phyloP scores from a whole-genome alignment of 2,797 vertebrate genomes.

The Tympanoctomys barrerae region DNA sequence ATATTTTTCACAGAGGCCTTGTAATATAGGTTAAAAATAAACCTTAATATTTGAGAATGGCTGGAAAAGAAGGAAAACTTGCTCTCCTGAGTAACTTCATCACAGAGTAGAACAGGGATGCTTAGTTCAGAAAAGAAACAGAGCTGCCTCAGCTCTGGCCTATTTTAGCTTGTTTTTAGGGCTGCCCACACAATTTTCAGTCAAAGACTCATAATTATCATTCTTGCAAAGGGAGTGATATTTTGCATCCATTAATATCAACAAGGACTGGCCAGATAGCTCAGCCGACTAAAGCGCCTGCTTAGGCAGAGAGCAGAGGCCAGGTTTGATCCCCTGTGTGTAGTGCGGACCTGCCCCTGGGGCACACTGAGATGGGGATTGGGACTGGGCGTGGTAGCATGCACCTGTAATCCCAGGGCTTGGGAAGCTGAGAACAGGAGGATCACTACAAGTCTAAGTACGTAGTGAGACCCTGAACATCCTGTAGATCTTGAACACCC shows the following conservation, averaged over 20 bases:
- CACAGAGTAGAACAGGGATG: background rate
- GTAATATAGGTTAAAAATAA: background rate
- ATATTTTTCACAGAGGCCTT: background rate
- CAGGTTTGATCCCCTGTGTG: too few species aligned
- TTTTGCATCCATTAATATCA: slow-evolving; percentile 35
- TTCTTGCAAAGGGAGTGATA: slow-evolving; percentile 16
- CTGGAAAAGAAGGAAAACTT: background rate
- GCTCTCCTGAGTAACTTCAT: background rate
- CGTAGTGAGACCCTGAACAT: too few species aligned
- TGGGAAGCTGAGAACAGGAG: too few species aligned
- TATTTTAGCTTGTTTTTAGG: slow-evolving; percentile 35
- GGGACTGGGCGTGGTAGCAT: too few species aligned
- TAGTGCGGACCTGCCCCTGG: too few species aligned
- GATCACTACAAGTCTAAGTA: too few species aligned
- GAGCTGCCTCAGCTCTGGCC: background rate
- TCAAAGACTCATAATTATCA: slow-evolving; percentile 61
- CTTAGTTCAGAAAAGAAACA: background rate
- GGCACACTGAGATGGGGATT: too few species aligned
- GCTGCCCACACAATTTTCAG: background rate
- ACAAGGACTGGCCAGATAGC: background rate
- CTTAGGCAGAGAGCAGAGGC: too few species aligned
- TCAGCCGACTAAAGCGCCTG: too few species aligned
- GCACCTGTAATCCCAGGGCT: too few species aligned
- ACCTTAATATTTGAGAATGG: background rate
- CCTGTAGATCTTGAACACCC: too few species aligned